Evolutionary conservation across 2,888 invertebrate genomes (phyloP).

Genomic region (Drosophila demipolita): DNA sequence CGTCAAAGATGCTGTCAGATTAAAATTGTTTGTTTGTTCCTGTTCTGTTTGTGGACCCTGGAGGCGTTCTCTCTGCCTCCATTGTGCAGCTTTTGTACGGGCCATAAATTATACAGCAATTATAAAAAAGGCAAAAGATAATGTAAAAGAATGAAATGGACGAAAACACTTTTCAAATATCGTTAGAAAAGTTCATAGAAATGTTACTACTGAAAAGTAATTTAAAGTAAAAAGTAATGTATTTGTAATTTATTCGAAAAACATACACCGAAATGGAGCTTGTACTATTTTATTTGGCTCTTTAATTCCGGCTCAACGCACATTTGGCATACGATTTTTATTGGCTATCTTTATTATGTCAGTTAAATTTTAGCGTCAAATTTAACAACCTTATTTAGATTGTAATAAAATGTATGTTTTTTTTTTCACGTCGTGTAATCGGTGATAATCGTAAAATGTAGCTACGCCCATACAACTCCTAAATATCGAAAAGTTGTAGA

Average conservation of each 20-base stretch:
- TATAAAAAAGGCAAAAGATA: background rate
- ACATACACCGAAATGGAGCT: background rate
- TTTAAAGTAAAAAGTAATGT: background rate
- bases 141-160: background rate
- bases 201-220: background rate
- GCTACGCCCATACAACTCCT: background rate
- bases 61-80: background rate
- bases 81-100: background rate
- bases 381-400: background rate
- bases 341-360: background rate
- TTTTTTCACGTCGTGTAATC: background rate
- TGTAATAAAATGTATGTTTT: background rate
- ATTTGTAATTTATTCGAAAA: too few species aligned
- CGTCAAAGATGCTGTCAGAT: constrained; percentile 11
- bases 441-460: background rate
- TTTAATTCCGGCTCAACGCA: too few species aligned
- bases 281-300: too few species aligned
- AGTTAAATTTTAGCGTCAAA: background rate
- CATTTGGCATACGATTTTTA: background rate
- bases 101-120: constrained; percentile 10
- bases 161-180: background rate
- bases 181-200: background rate
- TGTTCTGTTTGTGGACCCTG: background rate
- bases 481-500: background rate
- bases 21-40: constrained; percentile 18